Percentiles rank a stretch among this genome's conserved stretches.
Evolutionary conservation across 2,888 invertebrate species (phyloP).

Genomic region (Conistra vaccinii): DNA sequence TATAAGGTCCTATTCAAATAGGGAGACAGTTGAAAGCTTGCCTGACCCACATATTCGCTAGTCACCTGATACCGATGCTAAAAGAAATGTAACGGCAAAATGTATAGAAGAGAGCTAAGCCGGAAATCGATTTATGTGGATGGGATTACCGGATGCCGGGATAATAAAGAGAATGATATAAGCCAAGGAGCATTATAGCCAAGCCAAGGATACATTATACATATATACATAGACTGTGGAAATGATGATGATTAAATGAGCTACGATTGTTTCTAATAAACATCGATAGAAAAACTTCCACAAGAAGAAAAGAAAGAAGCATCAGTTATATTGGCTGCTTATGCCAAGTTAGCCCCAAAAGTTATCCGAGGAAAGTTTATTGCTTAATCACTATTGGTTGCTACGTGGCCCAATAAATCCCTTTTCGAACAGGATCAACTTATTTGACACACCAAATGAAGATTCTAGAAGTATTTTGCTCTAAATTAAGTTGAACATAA

Average conservation of each 20-base stretch:
- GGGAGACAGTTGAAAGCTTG: conserved; percentile 30
- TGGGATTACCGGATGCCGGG: conserved; percentile 2
- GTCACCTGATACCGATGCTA: conserved; percentile 20
- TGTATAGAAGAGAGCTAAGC: conserved; percentile 9
- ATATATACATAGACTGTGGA: not conserved
- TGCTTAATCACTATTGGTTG: conserved; percentile 17
- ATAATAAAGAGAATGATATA: not conserved
- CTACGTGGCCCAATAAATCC: conserved; percentile 4
- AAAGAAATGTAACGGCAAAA: conserved; percentile 23
- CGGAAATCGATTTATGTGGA: conserved; percentile 33
- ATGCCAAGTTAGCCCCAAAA: conserved; percentile 14
- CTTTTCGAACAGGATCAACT: not conserved
- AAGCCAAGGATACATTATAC: too few species aligned
- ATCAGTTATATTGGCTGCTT: not conserved
- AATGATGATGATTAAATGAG: not conserved
- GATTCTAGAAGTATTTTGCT: not conserved
- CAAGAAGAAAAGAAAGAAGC: conserved; percentile 23
- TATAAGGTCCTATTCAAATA: conserved; percentile 37
- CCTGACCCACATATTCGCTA: conserved; percentile 56
- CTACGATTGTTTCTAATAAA: not conserved
- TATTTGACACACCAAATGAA: not conserved
- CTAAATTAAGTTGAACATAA: conserved; percentile 1
- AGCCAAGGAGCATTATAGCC: too few species aligned
- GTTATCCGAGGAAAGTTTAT: conserved; percentile 21
- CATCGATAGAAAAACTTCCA: conserved; percentile 1